Evolutionary conservation across 2,888 invertebrate species (phyloP).

Genomic region (Boloria euphrosyne): DNA sequence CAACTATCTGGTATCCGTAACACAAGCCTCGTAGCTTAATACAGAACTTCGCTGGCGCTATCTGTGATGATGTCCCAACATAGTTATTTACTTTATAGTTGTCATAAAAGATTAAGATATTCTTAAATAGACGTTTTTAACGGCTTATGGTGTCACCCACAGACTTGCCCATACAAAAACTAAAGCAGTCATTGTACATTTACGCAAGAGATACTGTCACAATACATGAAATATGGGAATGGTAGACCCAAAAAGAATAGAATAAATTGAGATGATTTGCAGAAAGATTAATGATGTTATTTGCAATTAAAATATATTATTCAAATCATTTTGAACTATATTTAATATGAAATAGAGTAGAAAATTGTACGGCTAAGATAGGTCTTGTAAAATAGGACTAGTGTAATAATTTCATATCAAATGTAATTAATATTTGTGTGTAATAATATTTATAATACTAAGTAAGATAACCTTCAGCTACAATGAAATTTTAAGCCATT

Average conservation of each 20-base stretch:
- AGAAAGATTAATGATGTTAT: slow-evolving; percentile 1
- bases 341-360: background rate
- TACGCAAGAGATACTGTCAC: background rate
- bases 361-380: background rate
- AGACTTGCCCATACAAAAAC: background rate
- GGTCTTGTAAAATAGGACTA: background rate
- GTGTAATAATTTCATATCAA: background rate
- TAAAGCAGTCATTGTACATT: background rate
- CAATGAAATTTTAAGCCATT: no score
- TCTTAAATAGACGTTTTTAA: no score
- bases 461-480: no score
- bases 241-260: background rate
- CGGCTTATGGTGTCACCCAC: background rate
- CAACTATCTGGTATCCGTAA: no score
- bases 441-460: background rate
- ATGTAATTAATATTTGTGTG: slow-evolving; percentile 9
- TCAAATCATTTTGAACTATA: slow-evolving; percentile 3
- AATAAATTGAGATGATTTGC: slow-evolving; percentile 12
- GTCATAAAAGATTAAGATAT: no score
- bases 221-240: slow-evolving; percentile 1
- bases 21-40: no score
- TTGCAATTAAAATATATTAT: background rate
- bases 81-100: no score
- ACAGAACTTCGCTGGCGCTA: no score
- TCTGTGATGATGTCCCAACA: no score